Conservation (phyloP, 2,113 vertebrate species). For the Nycticryphes semicollaris region DNA sequence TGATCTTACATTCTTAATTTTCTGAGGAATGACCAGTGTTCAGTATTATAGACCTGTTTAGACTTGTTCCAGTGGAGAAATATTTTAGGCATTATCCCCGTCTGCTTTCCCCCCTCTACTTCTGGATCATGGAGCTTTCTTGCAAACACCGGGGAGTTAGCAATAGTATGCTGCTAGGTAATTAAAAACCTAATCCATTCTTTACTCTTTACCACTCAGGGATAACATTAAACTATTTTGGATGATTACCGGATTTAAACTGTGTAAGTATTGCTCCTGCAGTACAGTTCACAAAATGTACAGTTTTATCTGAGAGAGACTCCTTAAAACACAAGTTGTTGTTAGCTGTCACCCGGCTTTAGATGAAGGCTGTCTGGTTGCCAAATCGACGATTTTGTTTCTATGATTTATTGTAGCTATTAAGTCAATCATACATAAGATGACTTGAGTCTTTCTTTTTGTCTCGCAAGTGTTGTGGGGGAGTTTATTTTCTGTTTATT, state of each 20-base stretch:
- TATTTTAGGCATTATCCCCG: neutral
- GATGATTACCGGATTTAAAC: neutral
- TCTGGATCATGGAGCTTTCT: neutral
- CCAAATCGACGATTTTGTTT: neutral
- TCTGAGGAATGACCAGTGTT: neutral
- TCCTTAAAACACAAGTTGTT: neutral
- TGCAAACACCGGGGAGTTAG: neutral
- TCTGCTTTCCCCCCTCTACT: neutral
- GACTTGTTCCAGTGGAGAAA: neutral
- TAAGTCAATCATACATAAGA: neutral
- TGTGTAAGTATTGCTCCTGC: neutral
- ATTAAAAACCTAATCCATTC: neutral
- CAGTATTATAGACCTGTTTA: neutral
- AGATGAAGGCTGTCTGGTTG: neutral
- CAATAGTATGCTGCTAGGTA: neutral
- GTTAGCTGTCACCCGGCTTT: neutral
- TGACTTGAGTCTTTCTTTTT: neutral
- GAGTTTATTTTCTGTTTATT: conserved; percentile 30
- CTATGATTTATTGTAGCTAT: neutral
- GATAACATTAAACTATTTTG: neutral
- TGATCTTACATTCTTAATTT: neutral
- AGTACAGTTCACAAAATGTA: neutral
- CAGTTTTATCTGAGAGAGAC: neutral
- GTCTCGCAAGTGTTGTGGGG: neutral
- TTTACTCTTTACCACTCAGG: neutral